Percentiles rank a stretch among this genome's conserved stretches.
Evolutionary conservation across 1,140 invertebrate genomes (phyloP).

Genomic region (Sogatella furcifera): DNA sequence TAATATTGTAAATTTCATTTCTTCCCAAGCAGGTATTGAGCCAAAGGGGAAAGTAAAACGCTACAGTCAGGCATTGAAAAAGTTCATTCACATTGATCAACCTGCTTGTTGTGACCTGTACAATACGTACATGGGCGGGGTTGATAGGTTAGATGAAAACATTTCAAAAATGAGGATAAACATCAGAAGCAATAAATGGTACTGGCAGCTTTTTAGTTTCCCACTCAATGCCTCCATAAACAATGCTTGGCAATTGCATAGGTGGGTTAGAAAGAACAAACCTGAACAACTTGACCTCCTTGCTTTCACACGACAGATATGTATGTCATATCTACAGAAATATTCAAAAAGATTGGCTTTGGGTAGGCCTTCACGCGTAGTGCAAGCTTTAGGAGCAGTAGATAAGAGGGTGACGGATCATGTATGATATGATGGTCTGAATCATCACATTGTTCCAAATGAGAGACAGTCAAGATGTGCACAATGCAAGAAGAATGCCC

Average conservation of each 20-base stretch:
- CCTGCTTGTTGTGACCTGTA: constrained; percentile 7
- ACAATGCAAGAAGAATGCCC: no score
- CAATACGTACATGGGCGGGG: constrained; percentile 16
- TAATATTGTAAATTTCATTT: constrained; percentile 4
- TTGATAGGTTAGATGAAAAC: constrained; percentile 32
- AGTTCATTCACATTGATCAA: constrained; percentile 1
- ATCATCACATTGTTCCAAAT: no score
- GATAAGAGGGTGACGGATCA: no score
- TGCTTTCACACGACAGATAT: no score
- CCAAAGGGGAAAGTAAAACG: constrained; percentile 2
- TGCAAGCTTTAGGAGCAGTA: no score
- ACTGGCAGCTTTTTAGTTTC: constrained; percentile 29
- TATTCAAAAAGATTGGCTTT: no score
- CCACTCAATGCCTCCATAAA: constrained; percentile 25
- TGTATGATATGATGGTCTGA: no score
- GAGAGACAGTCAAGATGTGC: no score
- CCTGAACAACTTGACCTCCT: no score
- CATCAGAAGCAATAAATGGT: constrained; percentile 32
- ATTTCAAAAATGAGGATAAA: constrained; percentile 27
- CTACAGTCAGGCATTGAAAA: constrained; percentile 5
- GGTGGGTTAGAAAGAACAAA: constrained; percentile 16
- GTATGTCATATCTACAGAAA: no score
- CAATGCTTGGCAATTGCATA: constrained; percentile 28
- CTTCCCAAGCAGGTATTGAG: constrained; percentile 1
- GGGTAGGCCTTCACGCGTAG: no score